Percentiles rank a stretch among this genome's conserved stretches.
Conservation (phyloP, 2,797 vertebrate genomes). For the Ctenosaura bakeri region DNA sequence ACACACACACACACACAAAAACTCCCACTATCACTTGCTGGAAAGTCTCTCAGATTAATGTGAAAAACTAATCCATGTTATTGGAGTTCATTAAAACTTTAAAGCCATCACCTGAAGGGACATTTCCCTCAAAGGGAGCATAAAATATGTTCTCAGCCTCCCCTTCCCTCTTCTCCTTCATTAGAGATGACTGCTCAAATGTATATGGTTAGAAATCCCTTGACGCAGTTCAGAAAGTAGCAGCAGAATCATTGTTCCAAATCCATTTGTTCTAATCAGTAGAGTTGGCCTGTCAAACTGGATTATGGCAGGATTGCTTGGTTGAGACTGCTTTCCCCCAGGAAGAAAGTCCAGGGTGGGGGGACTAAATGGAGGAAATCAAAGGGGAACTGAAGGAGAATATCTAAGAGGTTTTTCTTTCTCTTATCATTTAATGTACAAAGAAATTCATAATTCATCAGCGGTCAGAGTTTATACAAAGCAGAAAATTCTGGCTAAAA, state of each 20-base stretch:
- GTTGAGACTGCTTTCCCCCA: slow-evolving; percentile 40
- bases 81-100: slow-evolving; percentile 57
- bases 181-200: slow-evolving; percentile 68
- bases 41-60: slow-evolving; percentile 1
- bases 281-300: slow-evolving; percentile 59
- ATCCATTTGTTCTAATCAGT: slow-evolving; percentile 69
- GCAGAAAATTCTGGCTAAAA: not conserved
- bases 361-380: slow-evolving; percentile 50
- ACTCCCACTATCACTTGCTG: slow-evolving; percentile 54
- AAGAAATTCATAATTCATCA: not conserved
- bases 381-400: slow-evolving; percentile 55
- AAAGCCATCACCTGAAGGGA: slow-evolving; percentile 71
- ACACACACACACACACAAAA: too few relatives aligned
- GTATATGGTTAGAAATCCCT: slow-evolving; percentile 62
- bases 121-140: slow-evolving; percentile 70
- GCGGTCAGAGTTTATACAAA: not conserved
- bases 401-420: slow-evolving; percentile 33
- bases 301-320: slow-evolving; percentile 71
- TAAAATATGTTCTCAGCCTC: slow-evolving; percentile 34
- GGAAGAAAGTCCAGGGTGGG: accelerated
- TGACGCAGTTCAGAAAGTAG: slow-evolving; percentile 36
- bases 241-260: slow-evolving; percentile 60
- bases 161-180: slow-evolving; percentile 52
- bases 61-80: slow-evolving; percentile 50
- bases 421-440: slow-evolving; percentile 50